Evolutionary conservation across 2,113 vertebrate species (phyloP).

Genomic region (Donacobius atricapilla): DNA sequence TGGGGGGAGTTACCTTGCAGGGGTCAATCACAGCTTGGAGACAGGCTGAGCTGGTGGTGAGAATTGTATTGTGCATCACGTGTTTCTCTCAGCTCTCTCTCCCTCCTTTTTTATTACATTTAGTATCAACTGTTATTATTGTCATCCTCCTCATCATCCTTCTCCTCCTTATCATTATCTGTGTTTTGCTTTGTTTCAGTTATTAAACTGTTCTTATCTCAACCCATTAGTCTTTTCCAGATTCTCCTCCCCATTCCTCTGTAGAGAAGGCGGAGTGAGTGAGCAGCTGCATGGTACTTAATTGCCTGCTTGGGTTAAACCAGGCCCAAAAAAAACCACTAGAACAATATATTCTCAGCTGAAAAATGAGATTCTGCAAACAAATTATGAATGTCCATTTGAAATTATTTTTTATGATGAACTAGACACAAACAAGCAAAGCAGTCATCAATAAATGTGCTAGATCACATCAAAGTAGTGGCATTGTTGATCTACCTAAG

Average conservation of each 20-base stretch:
- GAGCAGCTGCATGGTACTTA: background rate
- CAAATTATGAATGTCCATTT: background rate
- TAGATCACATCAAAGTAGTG: background rate
- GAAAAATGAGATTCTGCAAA: background rate
- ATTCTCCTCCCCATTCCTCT: background rate
- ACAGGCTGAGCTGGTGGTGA: background rate
- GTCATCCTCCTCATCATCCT: background rate
- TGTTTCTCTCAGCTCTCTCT: background rate
- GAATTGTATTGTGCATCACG: background rate
- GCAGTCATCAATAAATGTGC: background rate
- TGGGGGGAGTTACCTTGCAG: too few species aligned
- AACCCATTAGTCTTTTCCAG: background rate
- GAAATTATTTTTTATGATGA: background rate
- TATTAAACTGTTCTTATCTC: background rate
- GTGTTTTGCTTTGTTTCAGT: background rate
- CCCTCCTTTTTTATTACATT: background rate
- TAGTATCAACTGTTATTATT: too few species aligned
- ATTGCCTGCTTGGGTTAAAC: background rate
- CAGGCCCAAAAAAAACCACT: background rate
- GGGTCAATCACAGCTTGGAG: fast-evolving
- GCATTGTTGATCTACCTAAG: background rate
- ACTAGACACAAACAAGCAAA: background rate
- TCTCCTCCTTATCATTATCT: background rate
- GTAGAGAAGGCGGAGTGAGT: background rate
- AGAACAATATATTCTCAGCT: background rate